Percentiles rank a stretch among this genome's conserved stretches.
These are phyloP conservation scores for Delichon dasypus DNA, from an alignment of 2,797 vertebrate species.

Conservation along the genomic window DNA sequence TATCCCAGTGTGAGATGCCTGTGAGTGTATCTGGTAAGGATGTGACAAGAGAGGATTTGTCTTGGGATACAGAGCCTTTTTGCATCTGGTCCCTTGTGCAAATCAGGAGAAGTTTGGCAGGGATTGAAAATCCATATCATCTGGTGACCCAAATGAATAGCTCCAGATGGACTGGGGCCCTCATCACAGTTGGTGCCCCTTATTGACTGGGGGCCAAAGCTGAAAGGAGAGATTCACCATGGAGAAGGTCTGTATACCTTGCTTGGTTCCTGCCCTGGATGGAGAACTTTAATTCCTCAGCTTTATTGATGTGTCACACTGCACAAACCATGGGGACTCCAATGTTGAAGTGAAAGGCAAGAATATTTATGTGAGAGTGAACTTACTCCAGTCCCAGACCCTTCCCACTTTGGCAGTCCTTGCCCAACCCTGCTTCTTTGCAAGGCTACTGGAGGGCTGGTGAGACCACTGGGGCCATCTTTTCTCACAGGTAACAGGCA, in stretches of 20 bases:
- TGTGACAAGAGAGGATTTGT: conserved; percentile 47
- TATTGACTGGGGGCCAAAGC: conserved; percentile 23
- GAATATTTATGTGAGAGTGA: neutral
- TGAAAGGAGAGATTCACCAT: conserved; percentile 1
- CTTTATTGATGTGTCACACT: neutral
- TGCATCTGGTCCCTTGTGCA: conserved; percentile 27
- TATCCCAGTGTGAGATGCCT: conserved; percentile 13
- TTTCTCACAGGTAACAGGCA: neutral
- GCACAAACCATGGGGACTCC: neutral
- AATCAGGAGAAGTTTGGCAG: conserved; percentile 55
- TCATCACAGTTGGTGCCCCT: conserved; percentile 52
- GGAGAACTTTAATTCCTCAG: conserved; percentile 10
- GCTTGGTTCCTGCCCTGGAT: neutral
- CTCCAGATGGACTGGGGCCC: conserved; percentile 60
- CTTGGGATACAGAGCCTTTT: conserved; percentile 47
- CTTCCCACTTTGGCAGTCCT: neutral
- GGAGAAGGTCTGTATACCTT: conserved; percentile 10
- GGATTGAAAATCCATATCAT: conserved; percentile 58
- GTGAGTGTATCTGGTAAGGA: neutral
- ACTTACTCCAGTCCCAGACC: neutral
- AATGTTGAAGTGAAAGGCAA: neutral
- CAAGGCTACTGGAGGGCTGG: neutral
- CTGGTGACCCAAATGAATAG: conserved; percentile 58
- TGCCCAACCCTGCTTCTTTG: neutral
- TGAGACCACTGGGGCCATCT: neutral